Base-by-base conservation (phyloP, 2,888 invertebrate genomes). In the Chaitophorus viminalis region DNA sequence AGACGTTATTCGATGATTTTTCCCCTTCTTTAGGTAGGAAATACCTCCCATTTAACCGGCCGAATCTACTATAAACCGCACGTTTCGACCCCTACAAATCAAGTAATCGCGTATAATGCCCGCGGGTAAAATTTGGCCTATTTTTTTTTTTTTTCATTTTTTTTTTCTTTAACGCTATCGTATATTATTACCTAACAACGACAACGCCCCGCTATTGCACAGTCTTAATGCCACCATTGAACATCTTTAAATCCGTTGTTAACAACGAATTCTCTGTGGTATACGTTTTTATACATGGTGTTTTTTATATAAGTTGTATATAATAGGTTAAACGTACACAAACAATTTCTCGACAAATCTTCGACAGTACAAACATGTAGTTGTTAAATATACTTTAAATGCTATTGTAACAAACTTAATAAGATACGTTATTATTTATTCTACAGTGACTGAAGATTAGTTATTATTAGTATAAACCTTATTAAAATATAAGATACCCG, bases 401-500 rank as follows among this genome's bases (percentile, higher is more conserved):
- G 25, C 60, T 3, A 4, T 60, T 6, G 60, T 21, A 25, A 60
- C 25, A 60, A 60, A 21, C 60, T 60, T 60, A 60, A 60, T 60
- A 60, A 60, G 60, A 25, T 60, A 21, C 6, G 60, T 25, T 25
- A 60, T 18, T 25, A 60, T 60, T 60, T 60, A 21, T 60, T 25
- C 21, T 60, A 5, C 25, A 60, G 3, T 6, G 60, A 25, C 18
- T 25, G 60, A 60, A 60, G 25, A 21, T 60, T 60, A 0, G 25
- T 5, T 60, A 60, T 21, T 60, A 60, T 70, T 68, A 68, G 46
- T 70, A n/a, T 9, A 39, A 68, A n/a, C 70, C 33, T 33, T 74
- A 82, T 82, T 82, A 33, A 72, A 36, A 82, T 54, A 52, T 82
- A n/a, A 52, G 33, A 72, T n/a, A 33, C 25, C 25, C 54, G 54